phyloP scores from a whole-genome alignment of 2,797 vertebrate genomes.

The Poeciliopsis presidionis region DNA sequence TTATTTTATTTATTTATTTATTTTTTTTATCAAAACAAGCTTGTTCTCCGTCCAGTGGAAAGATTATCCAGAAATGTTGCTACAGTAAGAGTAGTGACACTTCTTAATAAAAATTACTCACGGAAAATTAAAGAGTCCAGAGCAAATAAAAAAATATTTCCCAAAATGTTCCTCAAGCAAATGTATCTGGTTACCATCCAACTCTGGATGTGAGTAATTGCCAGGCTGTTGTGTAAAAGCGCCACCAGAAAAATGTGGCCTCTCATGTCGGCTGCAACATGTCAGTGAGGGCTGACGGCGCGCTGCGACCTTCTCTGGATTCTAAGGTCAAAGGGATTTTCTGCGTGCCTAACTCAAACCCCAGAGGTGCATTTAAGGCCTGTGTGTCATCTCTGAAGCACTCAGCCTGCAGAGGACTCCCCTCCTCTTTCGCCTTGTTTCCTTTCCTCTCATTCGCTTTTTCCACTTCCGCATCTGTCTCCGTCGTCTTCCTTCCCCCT shows the following conservation, averaged over 20 bases:
- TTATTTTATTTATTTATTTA: too few relatives aligned
- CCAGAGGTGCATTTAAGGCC: conserved; percentile 8
- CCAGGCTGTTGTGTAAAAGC: background rate
- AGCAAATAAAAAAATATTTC: too few relatives aligned
- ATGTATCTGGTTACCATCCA: too few relatives aligned
- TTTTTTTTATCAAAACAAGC: too few relatives aligned
- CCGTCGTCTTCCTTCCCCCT: conserved; percentile 13
- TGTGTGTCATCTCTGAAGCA: conserved; percentile 5
- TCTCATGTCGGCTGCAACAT: conserved; percentile 32
- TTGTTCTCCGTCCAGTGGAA: too few relatives aligned
- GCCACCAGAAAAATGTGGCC: conserved; percentile 30
- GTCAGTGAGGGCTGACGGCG: conserved; percentile 15
- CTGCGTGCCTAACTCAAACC: conserved; percentile 7
- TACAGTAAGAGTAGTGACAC: too few relatives aligned
- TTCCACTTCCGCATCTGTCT: background rate
- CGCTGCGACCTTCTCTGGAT: conserved; percentile 31
- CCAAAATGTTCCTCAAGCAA: too few relatives aligned
- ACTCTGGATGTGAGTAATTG: background rate
- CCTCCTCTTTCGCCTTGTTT: conserved; percentile 12
- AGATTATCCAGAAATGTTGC: too few relatives aligned
- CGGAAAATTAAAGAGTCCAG: too few relatives aligned
- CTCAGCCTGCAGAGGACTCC: background rate
- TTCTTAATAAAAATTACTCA: too few relatives aligned
- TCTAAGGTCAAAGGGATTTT: conserved; percentile 3
- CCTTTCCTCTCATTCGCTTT: conserved; percentile 7